Evolutionary conservation across 2,888 invertebrate species (phyloP).

Genomic region (Rhagophthalmus giganteus): DNA sequence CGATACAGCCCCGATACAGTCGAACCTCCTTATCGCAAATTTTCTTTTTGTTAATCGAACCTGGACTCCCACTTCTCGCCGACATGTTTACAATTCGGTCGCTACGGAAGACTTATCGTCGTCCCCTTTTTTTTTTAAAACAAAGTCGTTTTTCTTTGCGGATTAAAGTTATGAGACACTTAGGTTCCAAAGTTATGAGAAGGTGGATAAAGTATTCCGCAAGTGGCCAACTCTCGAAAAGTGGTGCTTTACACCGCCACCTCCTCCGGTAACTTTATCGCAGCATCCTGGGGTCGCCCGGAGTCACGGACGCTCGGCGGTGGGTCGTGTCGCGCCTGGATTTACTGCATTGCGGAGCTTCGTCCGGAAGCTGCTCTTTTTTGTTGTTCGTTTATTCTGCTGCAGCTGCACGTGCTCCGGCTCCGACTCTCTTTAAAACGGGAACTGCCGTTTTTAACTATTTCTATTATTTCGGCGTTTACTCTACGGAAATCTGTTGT

Average conservation of each 20-base stretch:
- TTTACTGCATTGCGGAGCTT: slow-evolving; percentile 40
- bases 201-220: slow-evolving; percentile 29
- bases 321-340: slow-evolving; percentile 40
- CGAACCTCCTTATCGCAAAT: too few relatives aligned
- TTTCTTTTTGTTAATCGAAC: too few relatives aligned
- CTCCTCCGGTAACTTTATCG: slow-evolving; percentile 20
- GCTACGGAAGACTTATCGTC: too few relatives aligned
- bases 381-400: slow-evolving; percentile 29
- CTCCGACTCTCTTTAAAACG: background rate
- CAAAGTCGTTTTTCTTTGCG: slow-evolving; percentile 25
- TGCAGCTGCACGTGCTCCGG: slow-evolving; percentile 29
- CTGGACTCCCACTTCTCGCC: too few relatives aligned
- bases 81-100: background rate
- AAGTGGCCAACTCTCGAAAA: slow-evolving; percentile 26
- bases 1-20: too few relatives aligned
- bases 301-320: slow-evolving; percentile 30
- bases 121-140: slow-evolving; percentile 14
- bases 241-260: slow-evolving; percentile 23
- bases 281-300: slow-evolving; percentile 22
- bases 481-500: too few relatives aligned
- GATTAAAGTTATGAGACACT: slow-evolving; percentile 30
- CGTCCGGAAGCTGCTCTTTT: slow-evolving; percentile 39
- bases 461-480: too few relatives aligned
- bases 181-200: slow-evolving; percentile 27
- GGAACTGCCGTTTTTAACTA: background rate